A percentile compares a stretch with the other conserved stretches of the same genome.
These are phyloP conservation scores for Danionella cerebrum DNA, from an alignment of 2,113 vertebrate species.

Conservation along the genomic window DNA sequence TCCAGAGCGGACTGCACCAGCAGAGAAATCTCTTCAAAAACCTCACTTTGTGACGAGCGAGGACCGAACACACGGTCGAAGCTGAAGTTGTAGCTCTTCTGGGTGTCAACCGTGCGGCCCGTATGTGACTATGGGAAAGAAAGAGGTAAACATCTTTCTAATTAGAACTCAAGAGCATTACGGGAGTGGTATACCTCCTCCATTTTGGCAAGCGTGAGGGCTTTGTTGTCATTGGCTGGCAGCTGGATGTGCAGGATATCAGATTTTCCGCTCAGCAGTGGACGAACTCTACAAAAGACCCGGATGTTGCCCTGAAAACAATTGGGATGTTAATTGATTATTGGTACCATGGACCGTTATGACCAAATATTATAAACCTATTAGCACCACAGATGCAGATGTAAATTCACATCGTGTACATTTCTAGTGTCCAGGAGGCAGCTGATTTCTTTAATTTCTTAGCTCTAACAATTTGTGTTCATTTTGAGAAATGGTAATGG, in stretches of 20 bases:
- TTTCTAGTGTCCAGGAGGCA: too few species aligned
- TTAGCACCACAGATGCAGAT: too few species aligned
- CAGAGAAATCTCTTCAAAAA: conserved; percentile 83
- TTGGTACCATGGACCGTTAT: background rate
- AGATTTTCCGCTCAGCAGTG: conserved; percentile 52
- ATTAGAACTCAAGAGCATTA: background rate
- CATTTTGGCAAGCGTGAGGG: conserved; percentile 57
- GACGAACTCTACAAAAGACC: conserved; percentile 85
- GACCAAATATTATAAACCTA: background rate
- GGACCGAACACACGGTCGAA: conserved; percentile 82
- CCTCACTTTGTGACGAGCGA: conserved; percentile 60
- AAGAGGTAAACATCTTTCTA: background rate
- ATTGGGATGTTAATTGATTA: background rate
- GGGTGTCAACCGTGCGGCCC: conserved; percentile 61
- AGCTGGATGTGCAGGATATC: conserved; percentile 63
- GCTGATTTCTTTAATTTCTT: too few species aligned
- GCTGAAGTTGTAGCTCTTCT: conserved; percentile 73
- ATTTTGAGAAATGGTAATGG: too few species aligned
- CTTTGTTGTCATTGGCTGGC: conserved; percentile 54
- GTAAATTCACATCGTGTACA: too few species aligned
- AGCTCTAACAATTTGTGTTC: too few species aligned
- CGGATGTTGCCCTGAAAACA: conserved; percentile 76
- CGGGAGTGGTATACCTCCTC: conserved; percentile 61
- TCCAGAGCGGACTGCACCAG: conserved; percentile 83
- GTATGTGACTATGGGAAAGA: conserved; percentile 61